These are phyloP conservation scores for Musca domestica DNA, from an alignment of 1,140 invertebrate genomes.

Conservation along the genomic window DNA sequence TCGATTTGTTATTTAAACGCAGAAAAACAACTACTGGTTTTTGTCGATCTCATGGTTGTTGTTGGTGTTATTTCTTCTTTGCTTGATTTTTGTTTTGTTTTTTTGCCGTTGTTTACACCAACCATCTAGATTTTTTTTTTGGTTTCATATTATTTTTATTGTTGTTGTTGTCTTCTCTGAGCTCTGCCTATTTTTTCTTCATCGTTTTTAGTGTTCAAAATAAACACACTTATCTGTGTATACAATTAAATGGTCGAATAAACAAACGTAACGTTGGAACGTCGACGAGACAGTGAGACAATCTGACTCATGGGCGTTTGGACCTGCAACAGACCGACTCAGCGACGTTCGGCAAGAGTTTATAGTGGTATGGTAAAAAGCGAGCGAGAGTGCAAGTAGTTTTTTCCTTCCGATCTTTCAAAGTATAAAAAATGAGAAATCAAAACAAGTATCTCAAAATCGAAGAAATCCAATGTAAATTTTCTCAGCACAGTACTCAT, in stretches of 20 bases:
- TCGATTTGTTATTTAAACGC: conserved; percentile 14
- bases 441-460: conserved; percentile 15
- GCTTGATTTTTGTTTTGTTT: conserved; percentile 6
- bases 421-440: conserved; percentile 7
- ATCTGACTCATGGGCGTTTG: background rate
- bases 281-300: background rate
- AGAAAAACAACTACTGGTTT: conserved; percentile 22
- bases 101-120: too few relatives aligned
- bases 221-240: conserved; percentile 17
- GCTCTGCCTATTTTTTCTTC: conserved; percentile 12
- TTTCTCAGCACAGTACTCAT: too few relatives aligned
- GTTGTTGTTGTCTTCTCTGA: conserved; percentile 1
- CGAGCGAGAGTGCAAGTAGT: background rate
- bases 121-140: conserved; percentile 1
- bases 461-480: background rate
- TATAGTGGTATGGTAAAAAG: background rate
- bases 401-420: background rate
- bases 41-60: background rate
- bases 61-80: too few relatives aligned
- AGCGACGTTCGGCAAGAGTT: background rate
- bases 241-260: conserved; percentile 16
- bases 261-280: background rate
- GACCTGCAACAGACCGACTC: background rate
- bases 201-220: conserved; percentile 7
- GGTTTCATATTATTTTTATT: background rate